Conservation (phyloP, 1,140 invertebrate species). For the Sarcophaga peregrina region DNA sequence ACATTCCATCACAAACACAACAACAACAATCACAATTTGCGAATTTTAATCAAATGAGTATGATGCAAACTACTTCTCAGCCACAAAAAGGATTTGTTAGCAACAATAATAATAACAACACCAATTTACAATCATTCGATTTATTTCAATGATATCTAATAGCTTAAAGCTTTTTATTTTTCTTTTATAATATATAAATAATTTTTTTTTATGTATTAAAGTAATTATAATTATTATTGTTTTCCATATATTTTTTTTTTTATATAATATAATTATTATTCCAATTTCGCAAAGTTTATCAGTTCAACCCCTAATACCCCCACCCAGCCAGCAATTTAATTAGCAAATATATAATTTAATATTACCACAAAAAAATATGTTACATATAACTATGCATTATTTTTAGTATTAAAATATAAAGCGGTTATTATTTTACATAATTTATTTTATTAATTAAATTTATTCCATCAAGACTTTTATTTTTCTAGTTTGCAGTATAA, state of each 20-base stretch:
- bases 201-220: background rate
- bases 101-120: slow-evolving; percentile 52
- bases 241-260: slow-evolving; percentile 33
- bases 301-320: slow-evolving; percentile 20
- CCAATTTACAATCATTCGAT: slow-evolving; percentile 61
- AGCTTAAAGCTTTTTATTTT: slow-evolving; percentile 53
- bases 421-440: background rate
- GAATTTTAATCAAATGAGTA: slow-evolving; percentile 56
- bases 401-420: slow-evolving; percentile 24
- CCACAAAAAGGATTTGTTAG: slow-evolving; percentile 40
- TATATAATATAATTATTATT: slow-evolving; percentile 29
- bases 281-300: background rate
- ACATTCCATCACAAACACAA: slow-evolving; percentile 53
- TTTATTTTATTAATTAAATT: background rate
- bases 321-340: slow-evolving; percentile 26
- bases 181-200: slow-evolving; percentile 28
- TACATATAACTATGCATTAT: slow-evolving; percentile 27
- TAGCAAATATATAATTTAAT: slow-evolving; percentile 29
- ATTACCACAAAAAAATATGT: slow-evolving; percentile 20
- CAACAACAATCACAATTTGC: slow-evolving; percentile 57
- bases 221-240: background rate
- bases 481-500: background rate
- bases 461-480: background rate
- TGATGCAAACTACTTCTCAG: slow-evolving; percentile 27
- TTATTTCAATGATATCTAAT: slow-evolving; percentile 69